Evolutionary conservation across 1,140 invertebrate species (phyloP), one percentile per base, ranked within the genome.

Genomic region (Matsumurasca onukii): DNA sequence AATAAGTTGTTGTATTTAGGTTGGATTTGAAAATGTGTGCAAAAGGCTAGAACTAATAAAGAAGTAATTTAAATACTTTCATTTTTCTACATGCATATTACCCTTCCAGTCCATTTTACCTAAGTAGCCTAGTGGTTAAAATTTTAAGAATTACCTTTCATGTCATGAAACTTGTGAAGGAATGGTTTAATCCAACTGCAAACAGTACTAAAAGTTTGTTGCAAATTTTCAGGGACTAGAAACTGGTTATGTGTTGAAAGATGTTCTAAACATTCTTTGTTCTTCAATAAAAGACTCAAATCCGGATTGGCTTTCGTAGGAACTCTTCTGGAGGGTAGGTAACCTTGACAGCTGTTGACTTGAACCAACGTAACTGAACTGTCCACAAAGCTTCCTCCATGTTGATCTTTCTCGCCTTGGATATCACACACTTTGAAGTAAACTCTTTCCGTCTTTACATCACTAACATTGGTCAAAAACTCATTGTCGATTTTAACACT

Each of bases 351-450:
- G 9, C 31, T 34, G 57, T 27, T 3, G 1, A 69, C 24, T 66
- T 55, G 31, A 27, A 48, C 31, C n/a, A 65, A 22, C 17, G 34
- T 24, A 27, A 29, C 24, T 30, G 29, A 52, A 17, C 49, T 51
- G 45, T 65, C 22, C 5, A 52, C 49, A 22, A 64, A 1, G 51
- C 24, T 52, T 1, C 62, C 49, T 17, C n/a, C 20, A 65, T 9
- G n/a, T 31, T 2, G 1, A 69, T 51, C 49, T 20, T n/a, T 20
- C 13, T 59, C 1, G 29, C 34, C 25, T 59, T 59, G 15, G 5
- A 59, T 25, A 3, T 49, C 22, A 65, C 68, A 69, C 27, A 69
- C 59, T 30, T 66, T 64, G 24, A 69, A 65, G 52, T 69, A 69
- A 3, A 66, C 15, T 25, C 24, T 20, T 15, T 49, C 62, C 15